These are phyloP conservation scores for Tenthredo notha DNA, from an alignment of 2,888 invertebrate genomes.

Conservation along the genomic window DNA sequence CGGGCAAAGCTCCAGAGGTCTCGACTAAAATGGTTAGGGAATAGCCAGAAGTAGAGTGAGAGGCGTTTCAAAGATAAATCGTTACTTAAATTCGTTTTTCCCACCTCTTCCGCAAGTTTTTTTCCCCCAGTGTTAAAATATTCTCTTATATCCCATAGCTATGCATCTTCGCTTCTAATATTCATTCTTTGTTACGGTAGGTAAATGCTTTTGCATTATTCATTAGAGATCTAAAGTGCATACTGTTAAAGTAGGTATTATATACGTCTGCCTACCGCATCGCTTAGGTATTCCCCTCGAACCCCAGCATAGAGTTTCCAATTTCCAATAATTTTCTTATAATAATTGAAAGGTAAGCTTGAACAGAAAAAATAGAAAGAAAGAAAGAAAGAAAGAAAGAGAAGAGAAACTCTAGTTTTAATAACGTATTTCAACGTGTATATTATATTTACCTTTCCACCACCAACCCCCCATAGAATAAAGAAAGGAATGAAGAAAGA, in stretches of 20 bases:
- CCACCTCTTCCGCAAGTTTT: not conserved
- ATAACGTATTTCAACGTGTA: not conserved
- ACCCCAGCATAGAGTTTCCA: no score
- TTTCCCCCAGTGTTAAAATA: constrained; percentile 7
- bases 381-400: not conserved
- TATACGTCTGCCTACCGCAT: not conserved
- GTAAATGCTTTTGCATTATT: constrained; percentile 36
- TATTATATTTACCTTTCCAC: not conserved
- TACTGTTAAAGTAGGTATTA: constrained; percentile 20
- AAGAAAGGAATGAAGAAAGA: no score
- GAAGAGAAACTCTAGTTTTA: not conserved
- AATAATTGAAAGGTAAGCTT: not conserved
- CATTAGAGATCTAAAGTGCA: constrained; percentile 9
- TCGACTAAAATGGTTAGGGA: not conserved
- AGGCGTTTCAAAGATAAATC: constrained; percentile 15
- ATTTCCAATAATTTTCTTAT: not conserved
- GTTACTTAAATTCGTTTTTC: constrained; percentile 14
- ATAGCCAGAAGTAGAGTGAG: not conserved
- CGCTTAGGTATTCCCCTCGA: not conserved
- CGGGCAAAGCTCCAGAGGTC: not conserved
- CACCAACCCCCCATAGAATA: no score
- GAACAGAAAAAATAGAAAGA: not conserved
- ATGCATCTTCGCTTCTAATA: constrained; percentile 16
- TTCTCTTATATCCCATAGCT: not conserved
- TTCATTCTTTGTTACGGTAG: constrained; percentile 21